A percentile compares a stretch with the other conserved stretches of the same genome.
These are phyloP conservation scores for Myrmophylax atrothorax DNA, from an alignment of 2,113 vertebrate species.

Conservation along the genomic window DNA sequence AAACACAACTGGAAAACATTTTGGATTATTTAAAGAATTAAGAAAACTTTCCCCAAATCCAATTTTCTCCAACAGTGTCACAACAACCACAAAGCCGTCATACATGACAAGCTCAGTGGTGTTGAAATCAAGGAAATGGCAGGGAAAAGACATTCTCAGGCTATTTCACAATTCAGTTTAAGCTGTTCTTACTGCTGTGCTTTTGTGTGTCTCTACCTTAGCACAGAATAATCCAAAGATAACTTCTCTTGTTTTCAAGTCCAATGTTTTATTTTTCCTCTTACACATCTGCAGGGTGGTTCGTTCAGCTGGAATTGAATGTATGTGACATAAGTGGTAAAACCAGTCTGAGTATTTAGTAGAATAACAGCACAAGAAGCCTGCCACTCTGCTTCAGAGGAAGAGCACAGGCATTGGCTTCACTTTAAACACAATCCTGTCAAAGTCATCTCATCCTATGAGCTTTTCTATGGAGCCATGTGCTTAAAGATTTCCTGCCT, in stretches of 20 bases:
- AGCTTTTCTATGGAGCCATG: background rate
- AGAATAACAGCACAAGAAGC: background rate
- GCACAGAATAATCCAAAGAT: background rate
- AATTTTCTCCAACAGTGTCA: constrained; percentile 60
- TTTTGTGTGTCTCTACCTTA: constrained; percentile 38
- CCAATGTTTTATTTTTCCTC: background rate
- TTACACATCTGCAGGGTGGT: background rate
- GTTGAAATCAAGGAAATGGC: constrained; percentile 54
- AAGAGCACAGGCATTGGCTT: background rate
- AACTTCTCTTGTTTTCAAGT: background rate
- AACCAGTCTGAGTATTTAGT: background rate
- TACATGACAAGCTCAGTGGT: constrained; percentile 18
- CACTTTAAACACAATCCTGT: background rate
- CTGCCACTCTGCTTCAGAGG: background rate
- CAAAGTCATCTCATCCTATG: background rate
- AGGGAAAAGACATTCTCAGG: constrained; percentile 26
- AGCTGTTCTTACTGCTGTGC: constrained; percentile 11
- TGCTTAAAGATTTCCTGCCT: background rate
- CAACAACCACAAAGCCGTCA: constrained; percentile 53
- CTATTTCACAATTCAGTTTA: constrained; percentile 57
- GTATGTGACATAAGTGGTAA: background rate
- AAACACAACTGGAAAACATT: constrained; percentile 20
- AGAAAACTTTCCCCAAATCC: constrained; percentile 53
- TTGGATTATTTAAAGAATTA: constrained; percentile 49
- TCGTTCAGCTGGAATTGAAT: constrained; percentile 3